These are phyloP conservation scores for Mallotus villosus DNA, from an alignment of 2,797 vertebrate species.

Conservation along the genomic window DNA sequence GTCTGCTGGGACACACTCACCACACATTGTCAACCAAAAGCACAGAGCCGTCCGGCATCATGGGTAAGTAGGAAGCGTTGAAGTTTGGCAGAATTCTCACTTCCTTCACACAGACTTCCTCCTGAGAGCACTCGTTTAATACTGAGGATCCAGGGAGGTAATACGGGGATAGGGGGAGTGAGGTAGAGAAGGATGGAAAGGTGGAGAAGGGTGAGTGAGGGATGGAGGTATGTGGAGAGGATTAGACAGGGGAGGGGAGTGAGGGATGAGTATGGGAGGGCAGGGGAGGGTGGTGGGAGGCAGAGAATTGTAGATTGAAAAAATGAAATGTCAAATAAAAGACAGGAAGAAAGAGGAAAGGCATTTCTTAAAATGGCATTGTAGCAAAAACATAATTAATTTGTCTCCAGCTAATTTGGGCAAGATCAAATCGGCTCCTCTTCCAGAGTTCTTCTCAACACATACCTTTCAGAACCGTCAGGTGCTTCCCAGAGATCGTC, in stretches of 20 bases:
- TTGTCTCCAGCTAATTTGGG: too few species aligned
- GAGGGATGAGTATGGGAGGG: too few species aligned
- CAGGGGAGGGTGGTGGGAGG: background rate
- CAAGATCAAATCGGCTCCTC: too few species aligned
- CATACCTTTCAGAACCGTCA: constrained; percentile 89
- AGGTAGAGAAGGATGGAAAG: background rate
- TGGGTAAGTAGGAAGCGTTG: constrained; percentile 90
- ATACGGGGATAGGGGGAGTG: background rate
- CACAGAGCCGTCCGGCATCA: constrained; percentile 95
- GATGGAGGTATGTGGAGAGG: background rate
- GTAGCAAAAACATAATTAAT: too few species aligned
- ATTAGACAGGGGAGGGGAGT: background rate
- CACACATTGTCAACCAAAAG: constrained; percentile 93
- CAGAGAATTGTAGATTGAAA: background rate
- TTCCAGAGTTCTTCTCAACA: background rate
- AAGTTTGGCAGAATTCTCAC: constrained; percentile 89
- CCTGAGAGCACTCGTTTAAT: constrained; percentile 88
- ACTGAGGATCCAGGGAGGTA: constrained; percentile 63
- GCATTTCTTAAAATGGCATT: too few species aligned
- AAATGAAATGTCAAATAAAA: too few species aligned
- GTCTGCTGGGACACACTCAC: constrained; percentile 62
- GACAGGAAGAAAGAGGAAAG: too few species aligned
- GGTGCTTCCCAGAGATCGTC: constrained; percentile 87
- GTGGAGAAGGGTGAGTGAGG: background rate
- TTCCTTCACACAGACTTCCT: constrained; percentile 85